A percentile compares a stretch with the other conserved stretches of the same genome.
Evolutionary conservation across 2,113 vertebrate genomes (phyloP).

Genomic region (Sylvia atricapilla): DNA sequence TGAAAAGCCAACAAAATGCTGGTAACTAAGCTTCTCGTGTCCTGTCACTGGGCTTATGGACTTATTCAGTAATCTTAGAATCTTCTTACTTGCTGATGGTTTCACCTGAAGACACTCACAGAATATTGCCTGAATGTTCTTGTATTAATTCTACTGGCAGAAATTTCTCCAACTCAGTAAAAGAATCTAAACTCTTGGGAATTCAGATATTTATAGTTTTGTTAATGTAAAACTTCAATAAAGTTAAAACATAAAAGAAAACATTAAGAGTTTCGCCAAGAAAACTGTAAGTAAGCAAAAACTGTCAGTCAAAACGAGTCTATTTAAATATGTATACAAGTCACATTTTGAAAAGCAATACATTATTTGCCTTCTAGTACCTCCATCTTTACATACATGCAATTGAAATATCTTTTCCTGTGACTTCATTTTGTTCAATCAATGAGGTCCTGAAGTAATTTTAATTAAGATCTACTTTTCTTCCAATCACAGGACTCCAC

Average conservation of each 20-base stretch:
- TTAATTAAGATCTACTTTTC: background rate
- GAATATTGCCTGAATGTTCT: background rate
- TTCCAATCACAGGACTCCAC: background rate
- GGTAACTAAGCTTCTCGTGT: background rate
- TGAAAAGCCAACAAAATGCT: background rate
- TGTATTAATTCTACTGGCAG: background rate
- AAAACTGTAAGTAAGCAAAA: background rate
- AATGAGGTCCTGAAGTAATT: background rate
- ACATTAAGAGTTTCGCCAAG: background rate
- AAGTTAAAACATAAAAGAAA: background rate
- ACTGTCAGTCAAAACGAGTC: background rate
- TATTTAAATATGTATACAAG: background rate
- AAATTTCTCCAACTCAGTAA: background rate
- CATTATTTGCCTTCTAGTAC: background rate
- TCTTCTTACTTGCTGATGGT: background rate
- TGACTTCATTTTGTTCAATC: background rate
- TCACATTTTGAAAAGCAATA: background rate
- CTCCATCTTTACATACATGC: background rate
- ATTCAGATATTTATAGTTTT: background rate
- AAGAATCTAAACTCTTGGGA: background rate
- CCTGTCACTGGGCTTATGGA: background rate
- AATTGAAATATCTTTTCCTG: background rate
- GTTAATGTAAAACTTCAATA: background rate
- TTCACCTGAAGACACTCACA: background rate
- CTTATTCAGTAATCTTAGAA: rapidly evolving